A percentile compares a stretch with the other conserved stretches of the same genome.
phyloP scores from a whole-genome alignment of 2,113 vertebrate genomes.

The Elephas maximus region DNA sequence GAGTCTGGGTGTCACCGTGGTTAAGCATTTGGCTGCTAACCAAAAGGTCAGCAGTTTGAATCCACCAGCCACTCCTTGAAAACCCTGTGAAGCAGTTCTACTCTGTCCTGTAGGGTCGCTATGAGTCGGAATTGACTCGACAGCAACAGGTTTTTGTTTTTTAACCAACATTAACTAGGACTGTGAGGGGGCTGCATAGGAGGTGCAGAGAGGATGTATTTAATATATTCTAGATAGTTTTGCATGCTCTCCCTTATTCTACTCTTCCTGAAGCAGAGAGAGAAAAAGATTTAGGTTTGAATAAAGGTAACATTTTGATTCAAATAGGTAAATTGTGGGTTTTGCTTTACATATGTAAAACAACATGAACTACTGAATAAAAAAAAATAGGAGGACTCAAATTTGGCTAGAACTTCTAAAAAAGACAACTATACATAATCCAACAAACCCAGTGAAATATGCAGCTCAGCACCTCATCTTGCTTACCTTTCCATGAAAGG shows the following conservation, averaged over 20 bases:
- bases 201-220: neutral
- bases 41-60: too few species aligned
- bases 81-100: too few species aligned
- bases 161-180: neutral
- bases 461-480: constrained; percentile 85
- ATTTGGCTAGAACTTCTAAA: constrained; percentile 76
- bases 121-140: too few species aligned
- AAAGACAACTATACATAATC: constrained; percentile 84
- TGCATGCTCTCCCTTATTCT: constrained; percentile 19
- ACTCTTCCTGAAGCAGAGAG: neutral
- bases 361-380: constrained; percentile 53
- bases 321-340: constrained; percentile 62
- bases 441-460: constrained; percentile 83
- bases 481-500: constrained; percentile 90
- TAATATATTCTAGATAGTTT: neutral
- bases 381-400: constrained; percentile 64
- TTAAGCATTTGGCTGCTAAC: too few species aligned
- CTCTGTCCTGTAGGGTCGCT: too few species aligned
- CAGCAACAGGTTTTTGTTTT: too few species aligned
- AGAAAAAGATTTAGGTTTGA: constrained; percentile 59
- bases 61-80: too few species aligned
- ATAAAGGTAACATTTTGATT: constrained; percentile 69
- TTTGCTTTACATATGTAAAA: constrained; percentile 72
- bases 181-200: neutral
- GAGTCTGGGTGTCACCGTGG: too few species aligned